Evolutionary conservation across 2,888 invertebrate species (phyloP).

Genomic region (Vesta saturnalis): DNA sequence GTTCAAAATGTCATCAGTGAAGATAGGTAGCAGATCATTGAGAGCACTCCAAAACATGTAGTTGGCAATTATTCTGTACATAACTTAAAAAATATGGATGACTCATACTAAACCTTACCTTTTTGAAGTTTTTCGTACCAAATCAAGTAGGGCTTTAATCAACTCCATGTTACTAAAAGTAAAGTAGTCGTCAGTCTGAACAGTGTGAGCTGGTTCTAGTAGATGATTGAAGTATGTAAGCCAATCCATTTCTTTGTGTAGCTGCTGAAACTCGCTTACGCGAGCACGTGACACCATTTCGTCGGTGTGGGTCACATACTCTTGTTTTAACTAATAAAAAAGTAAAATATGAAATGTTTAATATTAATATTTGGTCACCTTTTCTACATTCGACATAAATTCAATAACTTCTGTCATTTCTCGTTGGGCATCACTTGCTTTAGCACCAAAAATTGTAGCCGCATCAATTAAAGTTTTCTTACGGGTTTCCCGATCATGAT

Average conservation of each 20-base stretch:
- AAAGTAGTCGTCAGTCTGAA: background rate
- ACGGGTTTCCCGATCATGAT: background rate
- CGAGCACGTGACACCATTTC: background rate
- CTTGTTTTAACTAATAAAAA: background rate
- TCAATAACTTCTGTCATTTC: constrained; percentile 1
- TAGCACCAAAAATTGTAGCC: background rate
- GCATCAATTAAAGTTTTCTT: background rate
- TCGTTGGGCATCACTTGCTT: background rate
- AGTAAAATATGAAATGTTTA: background rate
- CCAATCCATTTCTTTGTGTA: background rate
- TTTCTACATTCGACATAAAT: background rate
- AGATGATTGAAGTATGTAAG: background rate
- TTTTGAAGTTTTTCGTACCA: background rate
- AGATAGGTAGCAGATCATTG: background rate
- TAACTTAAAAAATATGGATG: background rate
- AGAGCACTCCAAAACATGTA: background rate
- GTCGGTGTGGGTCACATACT: background rate
- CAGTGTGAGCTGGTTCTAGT: background rate
- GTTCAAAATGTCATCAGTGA: background rate
- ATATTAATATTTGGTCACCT: background rate
- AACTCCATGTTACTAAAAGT: background rate
- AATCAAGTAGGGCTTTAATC: background rate
- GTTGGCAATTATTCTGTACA: background rate
- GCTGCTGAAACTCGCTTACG: background rate
- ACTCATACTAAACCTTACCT: background rate